phyloP scores from a whole-genome alignment of 2,797 vertebrate genomes.

The Lepus oiostolus region DNA sequence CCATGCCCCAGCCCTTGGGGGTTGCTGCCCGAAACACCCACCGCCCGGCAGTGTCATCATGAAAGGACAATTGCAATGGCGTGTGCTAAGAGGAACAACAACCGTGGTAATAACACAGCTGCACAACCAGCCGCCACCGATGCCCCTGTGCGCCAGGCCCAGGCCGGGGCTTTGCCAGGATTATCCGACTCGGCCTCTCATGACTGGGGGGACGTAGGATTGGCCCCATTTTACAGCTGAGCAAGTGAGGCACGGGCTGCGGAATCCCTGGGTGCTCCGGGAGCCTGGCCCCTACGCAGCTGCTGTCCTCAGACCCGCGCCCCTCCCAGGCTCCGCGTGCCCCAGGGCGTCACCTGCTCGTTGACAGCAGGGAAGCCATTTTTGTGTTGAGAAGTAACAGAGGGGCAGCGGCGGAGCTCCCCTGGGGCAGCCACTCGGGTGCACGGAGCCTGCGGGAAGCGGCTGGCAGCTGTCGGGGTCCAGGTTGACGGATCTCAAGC shows the following conservation, averaged over 20 bases:
- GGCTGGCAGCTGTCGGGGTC: background rate
- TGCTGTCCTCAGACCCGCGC: background rate
- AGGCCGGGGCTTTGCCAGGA: background rate
- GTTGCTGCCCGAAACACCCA: background rate
- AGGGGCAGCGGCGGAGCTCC: rapidly evolving
- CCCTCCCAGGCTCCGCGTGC: background rate
- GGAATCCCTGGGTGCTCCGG: background rate
- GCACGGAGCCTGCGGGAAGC: rapidly evolving
- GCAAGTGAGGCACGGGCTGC: rapidly evolving
- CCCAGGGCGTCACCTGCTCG: too few relatives aligned
- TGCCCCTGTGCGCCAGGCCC: background rate
- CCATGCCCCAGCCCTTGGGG: background rate
- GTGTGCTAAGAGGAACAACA: background rate
- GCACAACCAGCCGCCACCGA: rapidly evolving
- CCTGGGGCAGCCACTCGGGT: rapidly evolving
- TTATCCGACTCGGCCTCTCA: background rate
- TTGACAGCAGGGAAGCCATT: background rate
- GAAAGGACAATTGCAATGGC: background rate
- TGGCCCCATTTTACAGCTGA: background rate
- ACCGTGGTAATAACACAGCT: background rate
- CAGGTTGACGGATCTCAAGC: background rate
- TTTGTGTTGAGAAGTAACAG: background rate
- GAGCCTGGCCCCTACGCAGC: rapidly evolving
- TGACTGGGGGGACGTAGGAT: rapidly evolving
- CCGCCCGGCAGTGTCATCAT: background rate